Percentiles rank a stretch among this genome's conserved stretches.
Evolutionary conservation across 2,797 vertebrate genomes (phyloP).

Genomic region (Rhincodon typus): DNA sequence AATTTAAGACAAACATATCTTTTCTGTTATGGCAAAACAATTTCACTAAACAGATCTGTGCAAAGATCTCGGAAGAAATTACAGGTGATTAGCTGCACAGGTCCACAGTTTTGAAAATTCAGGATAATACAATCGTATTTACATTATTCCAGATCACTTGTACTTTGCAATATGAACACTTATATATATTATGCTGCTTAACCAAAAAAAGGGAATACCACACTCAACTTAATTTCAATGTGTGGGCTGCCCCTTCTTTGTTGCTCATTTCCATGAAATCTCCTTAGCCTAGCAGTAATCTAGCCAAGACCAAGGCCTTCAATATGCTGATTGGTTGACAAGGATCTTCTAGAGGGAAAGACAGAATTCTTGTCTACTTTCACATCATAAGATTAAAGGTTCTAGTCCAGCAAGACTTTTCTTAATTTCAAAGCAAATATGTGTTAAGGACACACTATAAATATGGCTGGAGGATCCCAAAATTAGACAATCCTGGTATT

Average conservation of each 20-base stretch:
- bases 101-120: not conserved
- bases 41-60: not conserved
- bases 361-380: not conserved
- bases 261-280: conserved; percentile 32
- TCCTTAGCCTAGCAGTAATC: not conserved
- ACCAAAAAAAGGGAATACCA: not conserved
- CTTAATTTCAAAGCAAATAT: not conserved
- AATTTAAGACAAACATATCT: not conserved
- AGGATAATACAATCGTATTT: not conserved
- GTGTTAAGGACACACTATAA: not conserved
- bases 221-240: not conserved
- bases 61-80: not conserved
- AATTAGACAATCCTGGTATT: not conserved
- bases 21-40: not conserved
- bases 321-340: not conserved
- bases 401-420: not conserved
- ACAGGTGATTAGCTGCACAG: not conserved
- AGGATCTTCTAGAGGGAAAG: not conserved
- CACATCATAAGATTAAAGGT: not conserved
- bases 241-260: not conserved
- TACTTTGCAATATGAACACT: not conserved
- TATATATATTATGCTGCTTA: not conserved
- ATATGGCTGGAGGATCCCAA: not conserved
- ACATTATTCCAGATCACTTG: not conserved
- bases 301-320: not conserved